phyloP scores from a whole-genome alignment of 2,888 invertebrate species.

The Cantharis rufa region DNA sequence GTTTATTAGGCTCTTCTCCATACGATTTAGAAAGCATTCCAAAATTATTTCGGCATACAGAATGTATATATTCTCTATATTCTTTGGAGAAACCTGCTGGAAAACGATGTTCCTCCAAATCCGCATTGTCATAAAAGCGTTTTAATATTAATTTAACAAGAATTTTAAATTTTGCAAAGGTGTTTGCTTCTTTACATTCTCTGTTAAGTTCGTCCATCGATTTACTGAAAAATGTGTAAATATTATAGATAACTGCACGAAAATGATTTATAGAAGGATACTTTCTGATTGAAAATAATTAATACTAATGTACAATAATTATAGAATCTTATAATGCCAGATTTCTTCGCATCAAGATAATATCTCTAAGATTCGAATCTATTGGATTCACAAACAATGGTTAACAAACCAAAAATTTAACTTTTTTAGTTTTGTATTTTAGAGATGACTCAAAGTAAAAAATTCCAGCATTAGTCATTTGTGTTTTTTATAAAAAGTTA shows the following conservation, averaged over 20 bases:
- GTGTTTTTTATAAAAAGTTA: too few relatives aligned
- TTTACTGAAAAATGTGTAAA: background rate
- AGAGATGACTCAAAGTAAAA: too few relatives aligned
- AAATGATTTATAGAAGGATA: background rate
- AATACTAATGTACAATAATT: too few relatives aligned
- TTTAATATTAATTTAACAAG: conserved; percentile 1
- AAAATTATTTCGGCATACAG: conserved; percentile 64
- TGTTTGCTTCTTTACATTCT: background rate
- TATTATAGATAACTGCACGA: background rate
- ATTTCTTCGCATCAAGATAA: too few relatives aligned
- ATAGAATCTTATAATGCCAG: too few relatives aligned
- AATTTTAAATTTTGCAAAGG: conserved; percentile 3
- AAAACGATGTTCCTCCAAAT: conserved; percentile 52
- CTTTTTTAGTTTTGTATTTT: too few relatives aligned
- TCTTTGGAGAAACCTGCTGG: conserved; percentile 75
- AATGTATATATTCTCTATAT: conserved; percentile 81
- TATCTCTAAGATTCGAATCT: too few relatives aligned
- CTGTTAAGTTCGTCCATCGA: background rate
- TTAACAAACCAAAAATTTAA: too few relatives aligned
- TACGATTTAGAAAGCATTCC: conserved; percentile 81
- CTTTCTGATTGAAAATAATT: too few relatives aligned
- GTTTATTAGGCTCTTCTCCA: conserved; percentile 64
- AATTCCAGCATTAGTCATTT: too few relatives aligned
- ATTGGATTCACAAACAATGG: too few relatives aligned
- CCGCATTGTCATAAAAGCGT: background rate